These are phyloP conservation scores for Siphamia tubifer DNA, from an alignment of 2,113 vertebrate genomes.

Conservation along the genomic window DNA sequence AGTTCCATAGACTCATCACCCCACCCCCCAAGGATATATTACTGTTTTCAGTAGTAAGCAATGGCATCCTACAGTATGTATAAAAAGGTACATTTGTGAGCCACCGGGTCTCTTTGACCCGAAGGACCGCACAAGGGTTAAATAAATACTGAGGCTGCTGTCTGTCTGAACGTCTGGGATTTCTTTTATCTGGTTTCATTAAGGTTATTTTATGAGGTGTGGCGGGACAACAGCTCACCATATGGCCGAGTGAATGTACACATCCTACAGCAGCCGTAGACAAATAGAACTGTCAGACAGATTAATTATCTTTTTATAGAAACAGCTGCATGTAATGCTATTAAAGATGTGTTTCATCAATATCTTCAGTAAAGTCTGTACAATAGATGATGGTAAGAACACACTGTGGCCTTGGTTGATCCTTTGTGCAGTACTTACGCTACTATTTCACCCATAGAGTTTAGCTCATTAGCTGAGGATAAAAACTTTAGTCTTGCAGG, in stretches of 20 bases:
- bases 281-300: slow-evolving; percentile 14
- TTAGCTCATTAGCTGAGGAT: slow-evolving; percentile 46
- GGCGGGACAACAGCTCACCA: slow-evolving; percentile 45
- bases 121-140: too few species aligned
- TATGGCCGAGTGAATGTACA: slow-evolving; percentile 23
- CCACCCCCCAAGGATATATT: too few species aligned
- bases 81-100: too few species aligned
- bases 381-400: neutral
- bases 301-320: slow-evolving; percentile 15
- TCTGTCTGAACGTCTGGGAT: neutral
- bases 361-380: neutral
- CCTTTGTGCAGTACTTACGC: slow-evolving; percentile 26
- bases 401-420: slow-evolving; percentile 16
- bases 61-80: too few species aligned
- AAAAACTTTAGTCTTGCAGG: slow-evolving; percentile 17
- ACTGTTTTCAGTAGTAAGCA: too few species aligned
- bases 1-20: too few species aligned
- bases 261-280: slow-evolving; percentile 3
- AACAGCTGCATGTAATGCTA: neutral
- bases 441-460: slow-evolving; percentile 7
- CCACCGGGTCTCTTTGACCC: too few species aligned
- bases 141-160: slow-evolving; percentile 3
- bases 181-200: slow-evolving; percentile 40
- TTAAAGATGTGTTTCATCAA: neutral
- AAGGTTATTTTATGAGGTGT: slow-evolving; percentile 29